Conservation (phyloP, 2,113 vertebrate species). For the Furnarius figulus region DNA sequence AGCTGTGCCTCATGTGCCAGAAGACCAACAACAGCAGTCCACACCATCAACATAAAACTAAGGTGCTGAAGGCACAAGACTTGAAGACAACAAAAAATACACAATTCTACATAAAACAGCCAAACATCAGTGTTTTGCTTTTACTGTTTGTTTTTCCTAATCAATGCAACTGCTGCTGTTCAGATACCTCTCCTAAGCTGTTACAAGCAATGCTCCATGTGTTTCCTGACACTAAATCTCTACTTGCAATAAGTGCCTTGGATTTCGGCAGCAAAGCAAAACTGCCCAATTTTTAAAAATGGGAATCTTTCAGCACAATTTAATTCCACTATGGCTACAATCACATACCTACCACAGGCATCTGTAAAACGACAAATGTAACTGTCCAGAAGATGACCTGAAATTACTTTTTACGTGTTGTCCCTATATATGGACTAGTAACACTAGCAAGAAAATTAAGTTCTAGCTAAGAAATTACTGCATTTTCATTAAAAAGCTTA, state of each 20-base stretch:
- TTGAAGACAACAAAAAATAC: background rate
- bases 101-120: background rate
- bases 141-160: background rate
- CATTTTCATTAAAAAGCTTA: background rate
- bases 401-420: background rate
- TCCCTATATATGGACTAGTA: background rate
- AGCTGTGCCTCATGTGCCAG: background rate
- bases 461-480: background rate
- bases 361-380: background rate
- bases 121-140: background rate
- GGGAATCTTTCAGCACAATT: background rate
- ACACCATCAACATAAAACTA: background rate
- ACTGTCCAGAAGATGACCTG: background rate
- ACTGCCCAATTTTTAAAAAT: background rate
- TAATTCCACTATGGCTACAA: background rate
- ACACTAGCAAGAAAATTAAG: background rate
- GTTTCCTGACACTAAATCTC: background rate
- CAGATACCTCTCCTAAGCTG: background rate
- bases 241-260: background rate
- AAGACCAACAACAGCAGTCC: background rate
- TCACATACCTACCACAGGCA: background rate
- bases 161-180: background rate
- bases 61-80: background rate
- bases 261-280: background rate
- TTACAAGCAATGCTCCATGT: background rate